Evolutionary conservation across 2,888 invertebrate genomes (phyloP).

Genomic region (Neoaliturus tenellus): DNA sequence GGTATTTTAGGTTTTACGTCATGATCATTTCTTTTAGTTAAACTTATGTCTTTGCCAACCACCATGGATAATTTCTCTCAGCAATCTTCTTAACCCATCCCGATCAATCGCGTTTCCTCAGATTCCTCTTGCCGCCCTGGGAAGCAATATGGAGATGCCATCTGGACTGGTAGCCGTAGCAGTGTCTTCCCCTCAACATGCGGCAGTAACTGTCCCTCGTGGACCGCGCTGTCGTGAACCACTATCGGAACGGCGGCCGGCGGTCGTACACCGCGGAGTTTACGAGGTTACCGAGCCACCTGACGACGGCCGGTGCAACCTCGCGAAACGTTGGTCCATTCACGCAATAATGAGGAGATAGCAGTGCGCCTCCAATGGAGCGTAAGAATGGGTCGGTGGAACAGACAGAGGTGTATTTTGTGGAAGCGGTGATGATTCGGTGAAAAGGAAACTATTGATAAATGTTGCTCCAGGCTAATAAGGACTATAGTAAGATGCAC

Average conservation of each 20-base stretch:
- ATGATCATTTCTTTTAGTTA: too few species aligned
- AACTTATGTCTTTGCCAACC: too few species aligned
- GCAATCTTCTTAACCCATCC: too few species aligned
- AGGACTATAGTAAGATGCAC: too few species aligned
- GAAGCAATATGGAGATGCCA: neutral
- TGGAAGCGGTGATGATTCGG: neutral
- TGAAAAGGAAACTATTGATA: too few species aligned
- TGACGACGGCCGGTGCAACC: constrained; percentile 3
- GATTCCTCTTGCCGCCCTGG: neutral
- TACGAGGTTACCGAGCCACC: constrained; percentile 8
- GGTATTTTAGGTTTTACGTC: too few species aligned
- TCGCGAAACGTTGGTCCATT: constrained; percentile 21
- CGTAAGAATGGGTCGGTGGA: too few species aligned
- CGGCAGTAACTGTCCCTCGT: neutral
- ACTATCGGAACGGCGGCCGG: constrained; percentile 12
- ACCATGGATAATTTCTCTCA: too few species aligned
- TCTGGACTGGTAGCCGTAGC: neutral
- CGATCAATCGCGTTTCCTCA: too few species aligned
- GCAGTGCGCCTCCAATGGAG: neutral
- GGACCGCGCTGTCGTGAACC: neutral
- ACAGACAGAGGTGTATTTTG: too few species aligned
- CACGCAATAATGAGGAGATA: neutral
- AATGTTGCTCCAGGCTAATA: too few species aligned
- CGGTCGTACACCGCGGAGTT: neutral
- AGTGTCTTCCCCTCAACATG: neutral